phyloP scores from a whole-genome alignment of 2,113 vertebrate genomes.

The Otocyon megalotis region DNA sequence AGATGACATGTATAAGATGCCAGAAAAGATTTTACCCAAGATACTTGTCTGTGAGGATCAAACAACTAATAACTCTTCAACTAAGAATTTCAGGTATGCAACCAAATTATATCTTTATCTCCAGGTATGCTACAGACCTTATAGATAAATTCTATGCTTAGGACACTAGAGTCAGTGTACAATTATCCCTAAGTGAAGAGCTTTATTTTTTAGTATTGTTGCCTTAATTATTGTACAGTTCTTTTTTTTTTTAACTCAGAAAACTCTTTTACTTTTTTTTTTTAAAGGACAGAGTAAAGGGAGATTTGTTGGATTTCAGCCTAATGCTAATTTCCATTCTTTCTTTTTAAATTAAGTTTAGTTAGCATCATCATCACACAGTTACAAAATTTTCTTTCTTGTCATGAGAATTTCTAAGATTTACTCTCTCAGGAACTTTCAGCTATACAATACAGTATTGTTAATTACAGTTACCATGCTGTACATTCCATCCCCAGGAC shows the following conservation, averaged over 20 bases:
- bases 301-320: conserved; percentile 66
- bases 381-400: neutral
- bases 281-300: conserved; percentile 15
- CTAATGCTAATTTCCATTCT: conserved; percentile 54
- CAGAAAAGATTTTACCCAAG: conserved; percentile 59
- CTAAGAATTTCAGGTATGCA: conserved; percentile 73
- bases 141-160: neutral
- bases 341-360: neutral
- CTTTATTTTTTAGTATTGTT: conserved; percentile 59
- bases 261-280: conserved; percentile 27
- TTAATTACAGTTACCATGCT: neutral
- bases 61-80: conserved; percentile 47
- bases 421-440: neutral
- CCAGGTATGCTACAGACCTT: neutral
- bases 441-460: neutral
- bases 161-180: neutral
- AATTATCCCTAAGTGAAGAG: conserved; percentile 19
- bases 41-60: neutral
- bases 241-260: neutral
- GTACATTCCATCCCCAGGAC: neutral
- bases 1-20: conserved; percentile 16
- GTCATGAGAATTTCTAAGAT: neutral
- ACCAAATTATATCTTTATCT: conserved; percentile 17
- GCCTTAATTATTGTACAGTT: neutral
- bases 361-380: neutral